Percentiles rank a stretch among this genome's conserved stretches.
Evolutionary conservation across 2,113 vertebrate genomes (phyloP).

Genomic region (Labeo catla): DNA sequence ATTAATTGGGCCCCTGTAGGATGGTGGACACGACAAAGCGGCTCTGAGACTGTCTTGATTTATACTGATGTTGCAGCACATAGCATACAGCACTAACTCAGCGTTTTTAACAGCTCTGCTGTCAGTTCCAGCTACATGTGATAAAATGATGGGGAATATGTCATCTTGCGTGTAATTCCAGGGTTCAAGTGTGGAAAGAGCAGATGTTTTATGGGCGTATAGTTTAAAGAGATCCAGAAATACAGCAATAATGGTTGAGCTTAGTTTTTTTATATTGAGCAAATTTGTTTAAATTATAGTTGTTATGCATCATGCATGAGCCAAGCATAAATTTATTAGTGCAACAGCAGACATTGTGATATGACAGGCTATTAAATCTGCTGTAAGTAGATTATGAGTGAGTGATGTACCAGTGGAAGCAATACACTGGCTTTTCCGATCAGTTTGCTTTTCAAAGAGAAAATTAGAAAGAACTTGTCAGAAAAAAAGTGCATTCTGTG

Average conservation of each 20-base stretch:
- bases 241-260: background rate
- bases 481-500: background rate
- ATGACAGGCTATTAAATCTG: background rate
- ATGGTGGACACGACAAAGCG: background rate
- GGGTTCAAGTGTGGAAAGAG: background rate
- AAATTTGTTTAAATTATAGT: background rate
- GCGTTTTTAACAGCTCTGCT: constrained; percentile 21
- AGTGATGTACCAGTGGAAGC: background rate
- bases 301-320: background rate
- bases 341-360: background rate
- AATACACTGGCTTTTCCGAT: background rate
- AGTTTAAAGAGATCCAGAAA: background rate
- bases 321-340: background rate
- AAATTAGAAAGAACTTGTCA: background rate
- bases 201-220: constrained; percentile 34
- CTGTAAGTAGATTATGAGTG: background rate
- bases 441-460: background rate
- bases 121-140: constrained; percentile 21
- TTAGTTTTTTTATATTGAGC: background rate
- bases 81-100: constrained; percentile 17
- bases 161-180: constrained; percentile 7
- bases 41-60: constrained; percentile 1
- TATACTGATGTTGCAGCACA: constrained; percentile 23
- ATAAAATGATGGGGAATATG: constrained; percentile 22
- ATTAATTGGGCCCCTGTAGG: constrained; percentile 8